These are phyloP conservation scores for Tiliacea aurago DNA, from an alignment of 2,888 invertebrate genomes.

Conservation along the genomic window DNA sequence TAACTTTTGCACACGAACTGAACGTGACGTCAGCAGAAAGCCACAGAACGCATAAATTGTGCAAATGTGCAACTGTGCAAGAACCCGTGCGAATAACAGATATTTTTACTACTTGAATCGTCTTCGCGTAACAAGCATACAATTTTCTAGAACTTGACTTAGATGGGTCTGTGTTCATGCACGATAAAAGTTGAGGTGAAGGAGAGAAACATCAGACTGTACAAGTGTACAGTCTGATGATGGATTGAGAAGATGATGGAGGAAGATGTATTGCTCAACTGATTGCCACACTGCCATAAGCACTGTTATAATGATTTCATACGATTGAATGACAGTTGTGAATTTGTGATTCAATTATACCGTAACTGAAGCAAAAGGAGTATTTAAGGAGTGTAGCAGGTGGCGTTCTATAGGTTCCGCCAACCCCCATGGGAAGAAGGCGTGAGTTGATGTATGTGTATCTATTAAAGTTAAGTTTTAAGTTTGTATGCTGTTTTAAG, in stretches of 20 bases:
- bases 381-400: too few relatives aligned
- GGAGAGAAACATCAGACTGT: neutral
- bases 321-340: too few relatives aligned
- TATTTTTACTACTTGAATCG: constrained; percentile 32
- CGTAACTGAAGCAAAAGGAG: too few relatives aligned
- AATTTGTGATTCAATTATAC: neutral
- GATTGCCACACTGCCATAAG: neutral
- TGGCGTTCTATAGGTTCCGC: too few relatives aligned
- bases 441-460: too few relatives aligned
- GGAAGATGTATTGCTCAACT: neutral
- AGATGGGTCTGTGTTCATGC: neutral
- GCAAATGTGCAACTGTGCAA: constrained; percentile 42
- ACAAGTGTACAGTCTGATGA: neutral
- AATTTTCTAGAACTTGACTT: neutral
- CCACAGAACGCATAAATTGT: constrained; percentile 48
- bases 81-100: constrained; percentile 31
- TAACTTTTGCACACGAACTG: constrained; percentile 37
- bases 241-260: too few relatives aligned
- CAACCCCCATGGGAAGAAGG: too few relatives aligned
- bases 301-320: neutral
- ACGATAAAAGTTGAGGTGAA: constrained; percentile 23
- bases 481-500: neutral
- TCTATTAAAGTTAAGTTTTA: too few relatives aligned
- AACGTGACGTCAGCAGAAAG: constrained; percentile 32
- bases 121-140: constrained; percentile 11